These are phyloP conservation scores for Axis porcinus DNA, from an alignment of 2,113 vertebrate species.

Conservation along the genomic window DNA sequence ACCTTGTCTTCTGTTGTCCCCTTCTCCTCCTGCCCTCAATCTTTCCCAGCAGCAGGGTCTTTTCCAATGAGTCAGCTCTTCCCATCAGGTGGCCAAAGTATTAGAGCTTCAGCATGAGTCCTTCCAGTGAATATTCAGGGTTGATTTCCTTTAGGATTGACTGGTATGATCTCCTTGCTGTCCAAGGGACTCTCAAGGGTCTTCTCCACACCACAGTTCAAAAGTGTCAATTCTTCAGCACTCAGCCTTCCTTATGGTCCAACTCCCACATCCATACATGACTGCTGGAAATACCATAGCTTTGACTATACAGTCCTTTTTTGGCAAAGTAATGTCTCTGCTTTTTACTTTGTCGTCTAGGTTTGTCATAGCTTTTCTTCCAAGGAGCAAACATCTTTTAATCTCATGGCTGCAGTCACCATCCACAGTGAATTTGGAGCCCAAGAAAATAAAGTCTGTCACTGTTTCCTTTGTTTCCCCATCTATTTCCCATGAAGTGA, in stretches of 20 bases:
- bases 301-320: background rate
- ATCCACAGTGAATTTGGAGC: background rate
- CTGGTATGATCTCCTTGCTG: background rate
- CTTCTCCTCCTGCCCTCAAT: background rate
- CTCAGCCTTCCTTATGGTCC: background rate
- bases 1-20: fast-evolving
- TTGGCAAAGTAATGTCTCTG: background rate
- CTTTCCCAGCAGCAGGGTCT: background rate
- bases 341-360: background rate
- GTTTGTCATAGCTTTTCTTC: background rate
- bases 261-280: background rate
- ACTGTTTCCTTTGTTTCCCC: background rate
- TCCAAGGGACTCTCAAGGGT: background rate
- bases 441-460: background rate
- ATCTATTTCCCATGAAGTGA: background rate
- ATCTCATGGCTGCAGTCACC: background rate
- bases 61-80: background rate
- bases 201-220: background rate
- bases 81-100: background rate
- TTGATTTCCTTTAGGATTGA: background rate
- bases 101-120: background rate
- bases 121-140: background rate
- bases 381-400: background rate
- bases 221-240: background rate
- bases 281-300: background rate